Evolutionary conservation across 2,888 invertebrate genomes (phyloP).

Genomic region (Agonum fuliginosum): DNA sequence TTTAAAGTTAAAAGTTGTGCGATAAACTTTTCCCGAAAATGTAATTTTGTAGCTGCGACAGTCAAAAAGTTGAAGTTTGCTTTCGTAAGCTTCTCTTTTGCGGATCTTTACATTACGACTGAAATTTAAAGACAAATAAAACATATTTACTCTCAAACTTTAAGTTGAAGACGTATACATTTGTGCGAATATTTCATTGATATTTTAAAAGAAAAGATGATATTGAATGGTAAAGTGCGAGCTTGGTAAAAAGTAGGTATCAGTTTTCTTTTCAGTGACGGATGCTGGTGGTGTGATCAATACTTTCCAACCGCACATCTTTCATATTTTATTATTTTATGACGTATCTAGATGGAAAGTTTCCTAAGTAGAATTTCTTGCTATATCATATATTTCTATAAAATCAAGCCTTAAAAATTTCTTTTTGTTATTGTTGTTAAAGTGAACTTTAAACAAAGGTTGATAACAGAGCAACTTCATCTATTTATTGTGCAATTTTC

Average conservation of each 20-base stretch:
- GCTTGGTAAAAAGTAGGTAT: background rate
- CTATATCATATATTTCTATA: no score
- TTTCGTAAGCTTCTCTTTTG: slow-evolving; percentile 29
- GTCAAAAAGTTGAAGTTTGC: slow-evolving; percentile 34
- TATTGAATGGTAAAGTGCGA: slow-evolving; percentile 22
- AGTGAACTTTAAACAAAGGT: no score
- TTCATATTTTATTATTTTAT: background rate
- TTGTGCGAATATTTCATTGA: slow-evolving; percentile 9
- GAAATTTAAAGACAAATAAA: slow-evolving; percentile 52
- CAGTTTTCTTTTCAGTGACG: slow-evolving; percentile 14
- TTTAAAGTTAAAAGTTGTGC: slow-evolving; percentile 38
- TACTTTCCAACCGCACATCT: background rate
- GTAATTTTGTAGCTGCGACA: slow-evolving; percentile 43
- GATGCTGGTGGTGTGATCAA: slow-evolving; percentile 1
- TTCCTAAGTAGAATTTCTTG: no score
- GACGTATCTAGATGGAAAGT: no score
- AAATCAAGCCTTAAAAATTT: no score
- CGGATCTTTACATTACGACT: slow-evolving; percentile 10
- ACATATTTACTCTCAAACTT: slow-evolving; percentile 16
- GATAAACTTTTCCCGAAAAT: slow-evolving; percentile 44
- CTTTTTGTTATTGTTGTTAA: no score
- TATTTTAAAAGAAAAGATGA: background rate
- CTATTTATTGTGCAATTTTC: no score
- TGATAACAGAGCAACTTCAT: no score
- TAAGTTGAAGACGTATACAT: slow-evolving; percentile 40